Evolutionary conservation across 2,888 invertebrate genomes (phyloP).

Genomic region (Orchesellides sinensis): DNA sequence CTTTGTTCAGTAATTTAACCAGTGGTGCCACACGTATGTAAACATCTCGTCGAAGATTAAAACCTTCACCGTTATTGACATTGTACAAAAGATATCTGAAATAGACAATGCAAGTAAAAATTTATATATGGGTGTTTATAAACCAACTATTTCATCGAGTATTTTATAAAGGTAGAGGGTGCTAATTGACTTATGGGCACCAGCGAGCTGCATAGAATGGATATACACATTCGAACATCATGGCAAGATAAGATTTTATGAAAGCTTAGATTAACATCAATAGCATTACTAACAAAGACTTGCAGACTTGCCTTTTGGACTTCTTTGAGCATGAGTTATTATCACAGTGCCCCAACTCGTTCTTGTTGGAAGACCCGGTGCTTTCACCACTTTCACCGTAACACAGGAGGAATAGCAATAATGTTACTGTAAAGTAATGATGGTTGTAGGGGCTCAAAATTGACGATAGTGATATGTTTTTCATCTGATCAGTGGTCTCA

Average conservation of each 20-base stretch:
- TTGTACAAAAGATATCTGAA: slow-evolving; percentile 91
- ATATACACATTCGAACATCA: too few relatives aligned
- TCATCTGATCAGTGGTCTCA: too few relatives aligned
- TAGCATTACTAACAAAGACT: too few relatives aligned
- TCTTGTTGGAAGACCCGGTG: not conserved
- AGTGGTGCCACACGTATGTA: slow-evolving; percentile 95
- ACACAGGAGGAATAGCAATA: slow-evolving; percentile 11
- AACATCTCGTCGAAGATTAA: slow-evolving; percentile 97
- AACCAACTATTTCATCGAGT: too few relatives aligned
- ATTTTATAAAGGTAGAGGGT: not conserved
- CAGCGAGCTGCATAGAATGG: too few relatives aligned
- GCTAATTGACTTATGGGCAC: too few relatives aligned
- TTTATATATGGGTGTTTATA: not conserved
- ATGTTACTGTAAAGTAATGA: not conserved
- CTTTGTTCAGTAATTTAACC: slow-evolving; percentile 82
- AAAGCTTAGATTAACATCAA: too few relatives aligned
- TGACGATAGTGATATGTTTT: not conserved
- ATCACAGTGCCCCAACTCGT: slow-evolving; percentile 25
- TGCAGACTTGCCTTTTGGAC: slow-evolving; percentile 42
- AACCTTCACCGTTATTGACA: slow-evolving; percentile 96
- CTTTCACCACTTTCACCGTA: slow-evolving; percentile 36
- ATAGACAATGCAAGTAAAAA: not conserved
- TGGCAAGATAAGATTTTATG: too few relatives aligned
- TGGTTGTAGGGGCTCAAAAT: not conserved
- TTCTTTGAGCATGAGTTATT: slow-evolving; percentile 17